phyloP scores from a whole-genome alignment of 2,113 vertebrate genomes.

The Martes martes region DNA sequence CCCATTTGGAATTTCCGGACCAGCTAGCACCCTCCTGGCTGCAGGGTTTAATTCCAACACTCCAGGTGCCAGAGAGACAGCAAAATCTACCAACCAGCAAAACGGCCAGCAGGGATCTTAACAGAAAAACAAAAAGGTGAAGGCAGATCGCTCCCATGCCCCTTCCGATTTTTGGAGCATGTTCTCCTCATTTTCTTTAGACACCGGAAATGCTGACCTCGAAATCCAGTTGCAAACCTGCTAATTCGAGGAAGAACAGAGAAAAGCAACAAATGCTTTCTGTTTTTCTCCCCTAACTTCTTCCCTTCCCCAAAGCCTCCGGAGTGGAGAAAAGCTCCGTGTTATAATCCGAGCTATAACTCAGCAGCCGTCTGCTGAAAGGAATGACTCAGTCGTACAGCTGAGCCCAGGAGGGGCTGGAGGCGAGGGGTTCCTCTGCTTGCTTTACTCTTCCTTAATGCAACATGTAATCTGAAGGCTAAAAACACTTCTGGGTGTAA shows the following conservation, averaged over 20 bases:
- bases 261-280: neutral
- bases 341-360: slow-evolving; percentile 3
- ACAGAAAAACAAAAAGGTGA: neutral
- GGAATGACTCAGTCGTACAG: slow-evolving; percentile 38
- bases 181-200: neutral
- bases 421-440: neutral
- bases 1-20: slow-evolving; percentile 94
- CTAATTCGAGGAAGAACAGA: neutral
- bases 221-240: neutral
- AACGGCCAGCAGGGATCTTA: slow-evolving; percentile 30
- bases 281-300: neutral
- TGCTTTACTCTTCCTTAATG: slow-evolving; percentile 68
- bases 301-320: neutral
- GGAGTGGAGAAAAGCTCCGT: slow-evolving; percentile 57
- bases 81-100: neutral
- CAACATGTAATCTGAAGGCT: slow-evolving; percentile 73
- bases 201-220: neutral
- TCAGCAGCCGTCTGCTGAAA: neutral
- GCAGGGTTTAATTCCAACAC: slow-evolving; percentile 72
- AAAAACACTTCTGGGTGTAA: slow-evolving; percentile 73
- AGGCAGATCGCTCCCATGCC: neutral
- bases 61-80: slow-evolving; percentile 58
- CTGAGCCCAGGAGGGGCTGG: neutral
- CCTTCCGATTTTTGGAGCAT: neutral
- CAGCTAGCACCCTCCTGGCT: slow-evolving; percentile 77